These are phyloP conservation scores for Scomberomorus guttatus DNA, from an alignment of 2,797 vertebrate species.

Conservation along the genomic window DNA sequence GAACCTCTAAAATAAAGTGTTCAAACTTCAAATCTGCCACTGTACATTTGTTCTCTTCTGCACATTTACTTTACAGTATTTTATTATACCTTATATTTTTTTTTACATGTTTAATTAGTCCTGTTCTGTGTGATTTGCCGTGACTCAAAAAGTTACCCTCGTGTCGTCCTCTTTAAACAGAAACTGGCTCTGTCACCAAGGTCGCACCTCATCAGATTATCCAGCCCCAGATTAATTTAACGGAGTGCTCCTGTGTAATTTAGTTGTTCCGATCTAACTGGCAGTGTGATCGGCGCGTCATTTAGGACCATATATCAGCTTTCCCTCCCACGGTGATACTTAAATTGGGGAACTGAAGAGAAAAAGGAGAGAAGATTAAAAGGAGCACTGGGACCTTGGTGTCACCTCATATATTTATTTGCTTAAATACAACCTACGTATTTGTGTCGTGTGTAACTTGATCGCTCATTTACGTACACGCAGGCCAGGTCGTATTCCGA, in stretches of 20 bases:
- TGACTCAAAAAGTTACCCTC: background rate
- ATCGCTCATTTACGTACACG: background rate
- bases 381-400: background rate
- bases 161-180: background rate
- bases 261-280: conserved; percentile 41
- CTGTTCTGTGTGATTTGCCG: background rate
- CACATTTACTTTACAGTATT: background rate
- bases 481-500: background rate
- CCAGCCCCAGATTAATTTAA: conserved; percentile 54
- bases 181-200: background rate
- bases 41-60: background rate
- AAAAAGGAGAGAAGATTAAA: conserved; percentile 1
- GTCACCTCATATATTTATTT: conserved; percentile 4
- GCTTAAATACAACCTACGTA: background rate
- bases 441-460: conserved; percentile 14
- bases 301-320: conserved; percentile 59
- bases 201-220: conserved; percentile 42
- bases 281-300: conserved; percentile 33
- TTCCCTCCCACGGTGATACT: conserved; percentile 41
- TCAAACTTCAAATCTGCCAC: background rate
- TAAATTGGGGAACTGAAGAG: conserved; percentile 30
- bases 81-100: background rate
- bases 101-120: background rate
- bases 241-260: conserved; percentile 61
- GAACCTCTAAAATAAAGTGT: background rate